Percentiles rank a stretch among this genome's conserved stretches.
Conservation (phyloP, 2,113 vertebrate genomes). For the Muntiacus muntjak region DNA sequence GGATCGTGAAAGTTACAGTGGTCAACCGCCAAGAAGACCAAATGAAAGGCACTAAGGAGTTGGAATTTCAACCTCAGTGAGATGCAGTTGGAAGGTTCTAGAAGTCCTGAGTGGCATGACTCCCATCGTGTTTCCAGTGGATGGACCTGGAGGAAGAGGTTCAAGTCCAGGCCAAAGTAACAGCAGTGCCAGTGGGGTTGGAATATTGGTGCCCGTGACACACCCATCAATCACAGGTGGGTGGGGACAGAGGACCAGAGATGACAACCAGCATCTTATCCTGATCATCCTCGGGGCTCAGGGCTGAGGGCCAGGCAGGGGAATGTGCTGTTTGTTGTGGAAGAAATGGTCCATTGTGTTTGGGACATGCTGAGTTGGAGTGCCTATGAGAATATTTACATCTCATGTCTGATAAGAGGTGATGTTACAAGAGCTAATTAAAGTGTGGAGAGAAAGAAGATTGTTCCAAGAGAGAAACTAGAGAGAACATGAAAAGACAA, state of each 20-base stretch:
- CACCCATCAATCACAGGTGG: fast-evolving
- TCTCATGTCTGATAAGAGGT: neutral
- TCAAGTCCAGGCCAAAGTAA: neutral
- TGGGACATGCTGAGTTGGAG: neutral
- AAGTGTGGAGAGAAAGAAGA: neutral
- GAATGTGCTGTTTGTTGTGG: neutral
- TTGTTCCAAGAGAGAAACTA: neutral
- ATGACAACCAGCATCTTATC: neutral
- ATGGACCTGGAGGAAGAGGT: too few relatives aligned
- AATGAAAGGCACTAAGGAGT: neutral
- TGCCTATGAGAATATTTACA: neutral
- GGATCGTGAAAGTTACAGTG: neutral
- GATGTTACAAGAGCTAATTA: neutral
- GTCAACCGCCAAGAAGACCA: neutral
- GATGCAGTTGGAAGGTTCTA: neutral
- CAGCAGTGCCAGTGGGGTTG: too few relatives aligned
- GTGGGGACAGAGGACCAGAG: neutral
- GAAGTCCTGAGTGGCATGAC: neutral
- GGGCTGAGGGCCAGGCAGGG: neutral
- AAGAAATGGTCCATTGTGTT: neutral
- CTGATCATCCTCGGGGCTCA: too few relatives aligned
- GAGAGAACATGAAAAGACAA: neutral
- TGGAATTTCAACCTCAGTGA: neutral
- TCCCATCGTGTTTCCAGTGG: neutral
- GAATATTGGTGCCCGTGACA: neutral